Base-by-base conservation (phyloP, 1,140 invertebrate genomes). In the Macrobrachium rosenbergii region DNA sequence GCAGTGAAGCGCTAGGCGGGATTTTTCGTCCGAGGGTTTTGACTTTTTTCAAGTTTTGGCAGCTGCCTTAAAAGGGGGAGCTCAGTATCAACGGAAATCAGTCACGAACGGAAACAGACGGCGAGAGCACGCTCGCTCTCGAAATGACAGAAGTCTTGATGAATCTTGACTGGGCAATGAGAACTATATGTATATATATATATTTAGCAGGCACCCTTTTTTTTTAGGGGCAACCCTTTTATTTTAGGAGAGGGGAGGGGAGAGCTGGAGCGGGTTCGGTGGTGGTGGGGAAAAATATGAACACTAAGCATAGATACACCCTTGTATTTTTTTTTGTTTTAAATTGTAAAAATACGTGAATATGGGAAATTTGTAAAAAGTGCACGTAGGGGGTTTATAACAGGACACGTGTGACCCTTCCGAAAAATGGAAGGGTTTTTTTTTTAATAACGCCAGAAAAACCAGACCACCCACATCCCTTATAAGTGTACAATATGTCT, bases 321-420 rank as follows among this genome's bases (percentile, higher is more conserved):
- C 52, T 52, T 37, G 28, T 37, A 37, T 37, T 37, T 37, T 37
- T 37, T 37, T 63, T 64, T 63, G 43, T 67, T 67, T 76, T 52
- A 79, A 73, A 79, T 72, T 67, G 77, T 73, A 86, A 86, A 83
- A 86, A 80, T 86, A 80, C 75, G 69, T 72, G 63, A 80, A 80
- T 67, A 86, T 77, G 45, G 69, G 73, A 75, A 80, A 79, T 80
- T 79, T 79, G 64, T 80, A 80, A 86, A 80, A 80, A 80, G 76
- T 86, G 83, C 67, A 86, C 64, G 72, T 23, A 86, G 64, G 67
- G 77, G 23, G 28, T 37, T 37, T 37, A 37, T 67, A 79, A 86
- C 83, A 73, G 80, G 83, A 80, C 28, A 79, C 45, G 69, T 64
- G 60, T 64, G 60, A 19, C 72, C 37, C 83, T 86, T 86, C 83